A percentile compares a stretch with the other conserved stretches of the same genome.
Evolutionary conservation across 2,888 invertebrate genomes (phyloP).

Genomic region (Philhelius pedissequus): DNA sequence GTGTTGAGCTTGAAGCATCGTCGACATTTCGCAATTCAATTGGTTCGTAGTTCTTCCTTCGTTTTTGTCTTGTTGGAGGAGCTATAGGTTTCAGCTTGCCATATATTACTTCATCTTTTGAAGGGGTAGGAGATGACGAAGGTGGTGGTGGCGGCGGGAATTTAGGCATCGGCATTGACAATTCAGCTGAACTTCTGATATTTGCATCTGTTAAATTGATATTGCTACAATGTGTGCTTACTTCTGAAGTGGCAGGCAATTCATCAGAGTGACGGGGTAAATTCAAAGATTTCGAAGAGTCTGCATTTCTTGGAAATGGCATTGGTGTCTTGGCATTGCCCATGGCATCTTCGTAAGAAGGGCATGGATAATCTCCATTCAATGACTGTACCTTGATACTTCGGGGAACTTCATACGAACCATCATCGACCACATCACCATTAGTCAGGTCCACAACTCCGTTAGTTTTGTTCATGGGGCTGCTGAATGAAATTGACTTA

Average conservation of each 20-base stretch:
- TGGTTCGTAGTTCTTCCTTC: conserved; percentile 75
- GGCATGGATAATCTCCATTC: conserved; percentile 70
- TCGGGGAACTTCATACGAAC: conserved; percentile 76
- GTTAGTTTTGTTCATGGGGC: conserved; percentile 75
- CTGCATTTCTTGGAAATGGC: conserved; percentile 59
- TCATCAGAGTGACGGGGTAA: conserved; percentile 70
- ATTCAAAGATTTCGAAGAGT: conserved; percentile 65
- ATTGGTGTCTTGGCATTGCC: background rate
- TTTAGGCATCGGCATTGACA: conserved; percentile 75
- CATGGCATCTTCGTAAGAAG: conserved; percentile 76
- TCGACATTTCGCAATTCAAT: conserved; percentile 72
- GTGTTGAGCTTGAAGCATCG: conserved; percentile 62
- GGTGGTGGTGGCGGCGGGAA: conserved; percentile 76
- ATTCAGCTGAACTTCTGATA: conserved; percentile 31
- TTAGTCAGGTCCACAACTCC: conserved; percentile 72
- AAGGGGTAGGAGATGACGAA: background rate
- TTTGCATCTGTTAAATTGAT: conserved; percentile 54
- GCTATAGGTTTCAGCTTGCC: conserved; percentile 71
- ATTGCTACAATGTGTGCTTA: conserved; percentile 66
- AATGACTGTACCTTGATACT: conserved; percentile 70
- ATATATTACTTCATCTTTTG: conserved; percentile 71
- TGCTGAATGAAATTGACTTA: conserved; percentile 76
- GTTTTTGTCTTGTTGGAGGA: conserved; percentile 74
- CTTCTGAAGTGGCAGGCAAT: conserved; percentile 69
- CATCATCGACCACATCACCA: conserved; percentile 64